Conservation (phyloP, 2,113 vertebrate species). For the Phylloscopus trochilus region DNA sequence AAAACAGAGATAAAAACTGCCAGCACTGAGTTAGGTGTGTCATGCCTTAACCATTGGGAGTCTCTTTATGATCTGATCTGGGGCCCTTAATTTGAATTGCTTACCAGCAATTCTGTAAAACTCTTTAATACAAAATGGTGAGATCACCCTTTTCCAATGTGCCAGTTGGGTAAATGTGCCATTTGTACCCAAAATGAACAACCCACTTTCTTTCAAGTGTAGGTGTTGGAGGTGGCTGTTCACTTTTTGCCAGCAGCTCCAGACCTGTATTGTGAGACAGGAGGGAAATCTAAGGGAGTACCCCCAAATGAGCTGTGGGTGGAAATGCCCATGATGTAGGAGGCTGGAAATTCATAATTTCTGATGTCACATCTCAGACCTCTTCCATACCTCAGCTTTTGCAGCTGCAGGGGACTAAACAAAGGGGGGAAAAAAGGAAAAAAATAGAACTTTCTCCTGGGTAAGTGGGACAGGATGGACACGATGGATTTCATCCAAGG, state of each 20-base stretch:
- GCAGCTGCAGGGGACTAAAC: background rate
- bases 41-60: background rate
- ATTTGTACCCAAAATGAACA: background rate
- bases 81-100: background rate
- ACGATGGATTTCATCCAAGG: fast-evolving
- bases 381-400: background rate
- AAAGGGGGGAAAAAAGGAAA: fast-evolving
- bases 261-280: background rate
- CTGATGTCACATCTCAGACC: background rate
- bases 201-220: background rate
- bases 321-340: background rate
- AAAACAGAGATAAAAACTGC: background rate
- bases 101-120: background rate
- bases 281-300: background rate
- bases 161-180: background rate
- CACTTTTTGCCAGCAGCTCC: background rate
- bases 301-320: background rate
- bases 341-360: background rate
- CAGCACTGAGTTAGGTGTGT: background rate
- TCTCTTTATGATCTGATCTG: background rate
- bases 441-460: background rate
- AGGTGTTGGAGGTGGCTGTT: background rate
- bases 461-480: background rate
- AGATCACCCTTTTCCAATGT: background rate
- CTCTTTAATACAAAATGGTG: background rate